Evolutionary conservation across 64 coral and sea anemone genomes (phyloP).

Genomic region (Cladopsammia gracilis): DNA sequence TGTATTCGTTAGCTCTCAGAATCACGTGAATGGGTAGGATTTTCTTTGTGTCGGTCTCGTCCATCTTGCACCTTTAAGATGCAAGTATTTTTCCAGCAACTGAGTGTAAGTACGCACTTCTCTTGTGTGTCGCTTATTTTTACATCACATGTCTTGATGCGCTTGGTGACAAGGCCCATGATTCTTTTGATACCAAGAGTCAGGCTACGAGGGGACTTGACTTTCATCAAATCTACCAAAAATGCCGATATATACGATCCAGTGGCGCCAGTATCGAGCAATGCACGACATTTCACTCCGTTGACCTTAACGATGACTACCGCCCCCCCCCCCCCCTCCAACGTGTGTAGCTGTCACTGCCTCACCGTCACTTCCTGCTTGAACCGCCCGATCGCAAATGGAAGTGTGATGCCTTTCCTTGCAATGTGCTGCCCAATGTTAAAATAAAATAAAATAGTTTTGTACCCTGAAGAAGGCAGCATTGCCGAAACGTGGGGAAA

Average conservation of each 20-base stretch:
- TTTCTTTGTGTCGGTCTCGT: no score
- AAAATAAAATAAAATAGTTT: no score
- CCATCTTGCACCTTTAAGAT: slow-evolving; percentile 36
- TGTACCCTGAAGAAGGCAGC: no score
- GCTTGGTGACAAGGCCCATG: slow-evolving; percentile 32
- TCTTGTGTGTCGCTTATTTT: slow-evolving; percentile 24
- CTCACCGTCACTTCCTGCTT: not conserved
- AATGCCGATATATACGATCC: slow-evolving; percentile 2
- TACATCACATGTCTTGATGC: slow-evolving; percentile 24
- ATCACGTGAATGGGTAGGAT: no score
- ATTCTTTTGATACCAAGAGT: slow-evolving; percentile 48
- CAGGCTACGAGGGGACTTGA: not conserved
- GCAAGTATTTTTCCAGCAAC: slow-evolving; percentile 4
- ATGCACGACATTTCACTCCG: slow-evolving; percentile 34
- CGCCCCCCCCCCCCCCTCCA: not conserved
- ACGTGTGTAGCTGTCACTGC: slow-evolving; percentile 41
- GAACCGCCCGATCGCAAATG: not conserved
- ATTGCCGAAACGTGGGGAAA: no score
- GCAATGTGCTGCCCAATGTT: no score
- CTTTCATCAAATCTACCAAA: not conserved
- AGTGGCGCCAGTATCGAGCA: slow-evolving; percentile 28
- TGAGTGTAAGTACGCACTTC: slow-evolving; percentile 17
- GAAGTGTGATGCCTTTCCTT: slow-evolving; percentile 21
- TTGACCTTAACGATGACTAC: slow-evolving; percentile 58
- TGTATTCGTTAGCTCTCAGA: no score